These are phyloP conservation scores for Cistogaster globosa DNA, from an alignment of 2,888 invertebrate genomes.

Conservation along the genomic window DNA sequence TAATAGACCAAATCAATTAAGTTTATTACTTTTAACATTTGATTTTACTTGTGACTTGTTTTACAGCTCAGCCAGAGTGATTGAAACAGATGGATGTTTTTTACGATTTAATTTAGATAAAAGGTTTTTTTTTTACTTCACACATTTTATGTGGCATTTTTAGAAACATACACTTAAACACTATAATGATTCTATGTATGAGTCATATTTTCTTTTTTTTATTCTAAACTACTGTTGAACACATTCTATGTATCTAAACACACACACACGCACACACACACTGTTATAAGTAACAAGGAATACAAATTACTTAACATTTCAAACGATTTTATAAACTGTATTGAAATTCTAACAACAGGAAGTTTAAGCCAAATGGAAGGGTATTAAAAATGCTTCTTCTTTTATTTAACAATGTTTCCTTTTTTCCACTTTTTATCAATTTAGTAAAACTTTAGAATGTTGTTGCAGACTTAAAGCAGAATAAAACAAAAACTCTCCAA, in stretches of 20 bases:
- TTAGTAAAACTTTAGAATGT: not conserved
- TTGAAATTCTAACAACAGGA: not conserved
- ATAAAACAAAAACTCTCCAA: not conserved
- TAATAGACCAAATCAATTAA: constrained; percentile 27
- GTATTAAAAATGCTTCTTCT: not conserved
- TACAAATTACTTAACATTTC: constrained; percentile 25
- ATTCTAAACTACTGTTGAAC: constrained; percentile 6
- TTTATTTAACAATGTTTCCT: not conserved
- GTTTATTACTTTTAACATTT: constrained; percentile 43
- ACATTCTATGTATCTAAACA: not conserved
- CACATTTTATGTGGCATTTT: not conserved
- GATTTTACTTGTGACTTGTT: constrained; percentile 25
- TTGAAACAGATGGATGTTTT: constrained; percentile 37
- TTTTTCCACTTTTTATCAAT: not conserved
- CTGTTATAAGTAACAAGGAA: not conserved
- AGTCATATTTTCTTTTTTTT: not conserved
- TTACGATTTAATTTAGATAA: constrained; percentile 63
- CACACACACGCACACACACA: not conserved
- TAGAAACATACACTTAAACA: not conserved
- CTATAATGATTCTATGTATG: not conserved
- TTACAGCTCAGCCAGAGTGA: constrained; percentile 15
- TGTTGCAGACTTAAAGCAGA: not conserved
- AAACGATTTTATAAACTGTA: not conserved
- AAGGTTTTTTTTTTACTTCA: constrained; percentile 58
- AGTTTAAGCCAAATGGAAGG: not conserved